phyloP scores from a whole-genome alignment of 2,113 vertebrate species.

The Beaufortia kweichowensis region DNA sequence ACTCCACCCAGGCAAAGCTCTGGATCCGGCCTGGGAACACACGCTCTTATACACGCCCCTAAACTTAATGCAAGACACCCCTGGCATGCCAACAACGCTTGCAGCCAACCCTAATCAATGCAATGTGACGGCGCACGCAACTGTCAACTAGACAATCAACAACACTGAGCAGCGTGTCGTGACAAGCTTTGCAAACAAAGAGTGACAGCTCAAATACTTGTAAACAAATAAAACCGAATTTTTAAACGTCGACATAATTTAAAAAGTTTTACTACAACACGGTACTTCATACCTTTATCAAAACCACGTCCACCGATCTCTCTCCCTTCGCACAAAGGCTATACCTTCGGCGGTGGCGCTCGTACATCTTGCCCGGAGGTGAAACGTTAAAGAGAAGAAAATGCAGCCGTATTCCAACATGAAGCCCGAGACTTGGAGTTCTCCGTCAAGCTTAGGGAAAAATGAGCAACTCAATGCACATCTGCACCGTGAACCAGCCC shows the following conservation, averaged over 20 bases:
- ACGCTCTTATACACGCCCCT: background rate
- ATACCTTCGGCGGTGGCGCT: slow-evolving; percentile 86
- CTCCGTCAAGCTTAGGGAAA: slow-evolving; percentile 45
- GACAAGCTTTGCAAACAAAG: background rate
- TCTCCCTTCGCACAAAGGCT: slow-evolving; percentile 85
- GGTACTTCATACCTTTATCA: slow-evolving; percentile 57
- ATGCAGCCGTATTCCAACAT: slow-evolving; percentile 58
- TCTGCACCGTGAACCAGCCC: slow-evolving; percentile 59
- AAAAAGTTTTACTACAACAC: background rate
- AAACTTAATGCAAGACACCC: background rate
- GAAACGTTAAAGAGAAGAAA: background rate
- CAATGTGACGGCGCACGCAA: slow-evolving; percentile 18
- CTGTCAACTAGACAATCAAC: slow-evolving; percentile 8
- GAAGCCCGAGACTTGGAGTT: slow-evolving; percentile 51
- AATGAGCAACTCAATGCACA: slow-evolving; percentile 57
- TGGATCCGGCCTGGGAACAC: background rate
- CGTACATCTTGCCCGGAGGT: slow-evolving; percentile 79
- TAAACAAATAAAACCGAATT: background rate
- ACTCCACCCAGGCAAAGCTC: slow-evolving; percentile 36
- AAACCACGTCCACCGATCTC: slow-evolving; percentile 83
- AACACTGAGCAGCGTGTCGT: background rate
- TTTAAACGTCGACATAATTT: background rate
- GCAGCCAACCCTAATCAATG: slow-evolving; percentile 18
- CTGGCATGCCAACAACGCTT: slow-evolving; percentile 10
- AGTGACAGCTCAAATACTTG: background rate